Evolutionary conservation across 2,888 invertebrate genomes (phyloP), one percentile per base, ranked within the genome.

Genomic region (Hanleya hanleyi): DNA sequence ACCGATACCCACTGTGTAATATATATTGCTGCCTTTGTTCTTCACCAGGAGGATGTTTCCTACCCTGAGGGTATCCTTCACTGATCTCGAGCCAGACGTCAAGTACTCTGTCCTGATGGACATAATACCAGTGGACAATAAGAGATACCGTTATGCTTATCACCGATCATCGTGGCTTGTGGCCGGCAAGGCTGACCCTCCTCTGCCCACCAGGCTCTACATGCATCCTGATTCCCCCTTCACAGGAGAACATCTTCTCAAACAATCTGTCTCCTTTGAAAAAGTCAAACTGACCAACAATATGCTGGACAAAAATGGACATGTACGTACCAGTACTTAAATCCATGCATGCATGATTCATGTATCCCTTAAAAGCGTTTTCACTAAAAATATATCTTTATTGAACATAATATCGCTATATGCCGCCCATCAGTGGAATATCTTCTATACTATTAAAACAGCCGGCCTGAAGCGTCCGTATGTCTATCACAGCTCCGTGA

Each of bases 211-310:
- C 79, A 93, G 98, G 80, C 94, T 98, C 88, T 97, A 97, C 93
- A 94, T 96, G 72, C 98, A 99, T 92, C 98, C 98, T 49, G 98
- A 99, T 92, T 96, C 97, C 75, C 98, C 98, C 76, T 97, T 96
- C 92, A 95, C 95, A 84, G 97, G 97, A 64, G 97, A 98, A 90
- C 97, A 98, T 91, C 94, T 98, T 86, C 94, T 95, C 90, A 97
- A 98, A 92, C 97, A 98, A 92, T 96, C 97, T 89, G 96, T 98
- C 87, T 97, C 97, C 84, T 98, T 98, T 92, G 98, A 99, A 92
- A 98, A 98, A 92, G 96, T 98, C 91, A 98, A 98, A 92, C 94
- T 98, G 86, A 98, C 98, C 89, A 99, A 98, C 92, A 98, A 98
- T 91, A 97, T 98, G 92, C 96, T 98, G 95, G 90, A 90, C 77